Evolutionary conservation across 2,797 vertebrate genomes (phyloP).

Genomic region (Microtus obscurus): DNA sequence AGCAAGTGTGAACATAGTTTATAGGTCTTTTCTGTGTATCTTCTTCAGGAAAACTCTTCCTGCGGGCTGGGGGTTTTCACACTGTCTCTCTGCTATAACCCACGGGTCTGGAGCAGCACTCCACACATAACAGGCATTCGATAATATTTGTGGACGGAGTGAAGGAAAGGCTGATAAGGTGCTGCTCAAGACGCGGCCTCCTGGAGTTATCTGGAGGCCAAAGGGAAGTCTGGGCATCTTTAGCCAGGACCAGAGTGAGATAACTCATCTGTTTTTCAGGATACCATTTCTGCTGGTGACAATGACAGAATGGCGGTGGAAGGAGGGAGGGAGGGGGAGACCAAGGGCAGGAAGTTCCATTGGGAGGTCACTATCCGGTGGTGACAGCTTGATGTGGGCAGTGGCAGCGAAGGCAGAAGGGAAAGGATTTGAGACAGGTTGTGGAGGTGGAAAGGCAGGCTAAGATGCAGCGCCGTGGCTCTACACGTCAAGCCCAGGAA

Average conservation of each 20-base stretch:
- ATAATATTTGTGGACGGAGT: not conserved
- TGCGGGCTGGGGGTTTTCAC: not conserved
- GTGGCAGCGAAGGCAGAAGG: not conserved
- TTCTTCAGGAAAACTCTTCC: not conserved
- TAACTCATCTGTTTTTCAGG: not conserved
- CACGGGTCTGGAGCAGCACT: not conserved
- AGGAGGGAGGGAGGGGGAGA: not conserved
- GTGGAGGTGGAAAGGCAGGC: not conserved
- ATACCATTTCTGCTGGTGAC: not conserved
- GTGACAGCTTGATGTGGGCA: not conserved
- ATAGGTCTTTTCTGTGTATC: not conserved
- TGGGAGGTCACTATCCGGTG: not conserved
- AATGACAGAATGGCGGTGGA: not conserved
- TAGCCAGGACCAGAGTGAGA: not conserved
- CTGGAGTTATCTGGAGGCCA: conserved; percentile 23
- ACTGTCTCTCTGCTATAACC: not conserved
- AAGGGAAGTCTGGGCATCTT: not conserved
- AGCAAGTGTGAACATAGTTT: not conserved
- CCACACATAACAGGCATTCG: not conserved
- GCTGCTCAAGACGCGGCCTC: not conserved
- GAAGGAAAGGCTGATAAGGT: not conserved
- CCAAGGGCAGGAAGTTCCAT: not conserved
- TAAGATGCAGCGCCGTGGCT: not conserved
- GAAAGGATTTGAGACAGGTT: not conserved
- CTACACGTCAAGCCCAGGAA: not conserved